Conservation (phyloP, 2,797 vertebrate species). For the Tolypeutes matacus region DNA sequence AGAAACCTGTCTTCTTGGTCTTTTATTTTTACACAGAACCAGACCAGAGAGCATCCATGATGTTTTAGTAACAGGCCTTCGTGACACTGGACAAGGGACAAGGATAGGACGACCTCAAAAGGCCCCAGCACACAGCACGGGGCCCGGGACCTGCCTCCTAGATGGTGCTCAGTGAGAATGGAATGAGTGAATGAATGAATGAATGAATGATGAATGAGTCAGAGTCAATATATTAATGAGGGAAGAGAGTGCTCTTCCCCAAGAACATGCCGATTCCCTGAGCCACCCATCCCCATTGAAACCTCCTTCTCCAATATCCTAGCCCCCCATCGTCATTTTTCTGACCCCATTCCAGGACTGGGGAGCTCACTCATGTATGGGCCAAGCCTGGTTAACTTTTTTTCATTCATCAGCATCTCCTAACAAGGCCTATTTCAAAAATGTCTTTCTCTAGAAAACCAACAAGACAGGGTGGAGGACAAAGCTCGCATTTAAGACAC, state of each 20-base stretch:
- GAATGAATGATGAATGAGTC: not conserved
- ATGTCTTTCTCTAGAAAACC: slow-evolving; percentile 13
- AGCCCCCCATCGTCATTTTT: not conserved
- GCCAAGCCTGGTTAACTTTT: not conserved
- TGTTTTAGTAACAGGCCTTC: not conserved
- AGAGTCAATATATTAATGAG: not conserved
- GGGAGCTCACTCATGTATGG: not conserved
- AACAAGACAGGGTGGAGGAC: not conserved
- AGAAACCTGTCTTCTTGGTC: not conserved
- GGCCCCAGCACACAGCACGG: not conserved
- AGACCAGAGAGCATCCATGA: not conserved
- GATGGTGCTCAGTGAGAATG: not conserved
- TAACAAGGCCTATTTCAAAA: not conserved
- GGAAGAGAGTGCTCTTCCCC: not conserved
- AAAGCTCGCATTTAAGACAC: not conserved
- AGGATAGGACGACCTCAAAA: not conserved
- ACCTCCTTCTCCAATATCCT: not conserved
- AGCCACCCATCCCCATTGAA: not conserved
- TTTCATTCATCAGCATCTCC: not conserved
- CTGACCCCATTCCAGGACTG: not conserved
- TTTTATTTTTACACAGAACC: not conserved
- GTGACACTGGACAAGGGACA: not conserved
- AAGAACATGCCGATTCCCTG: not conserved
- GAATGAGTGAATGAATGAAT: not conserved
- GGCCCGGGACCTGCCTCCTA: not conserved